phyloP scores from a whole-genome alignment of 2,888 invertebrate species.

The Nemapogon koenigi region DNA sequence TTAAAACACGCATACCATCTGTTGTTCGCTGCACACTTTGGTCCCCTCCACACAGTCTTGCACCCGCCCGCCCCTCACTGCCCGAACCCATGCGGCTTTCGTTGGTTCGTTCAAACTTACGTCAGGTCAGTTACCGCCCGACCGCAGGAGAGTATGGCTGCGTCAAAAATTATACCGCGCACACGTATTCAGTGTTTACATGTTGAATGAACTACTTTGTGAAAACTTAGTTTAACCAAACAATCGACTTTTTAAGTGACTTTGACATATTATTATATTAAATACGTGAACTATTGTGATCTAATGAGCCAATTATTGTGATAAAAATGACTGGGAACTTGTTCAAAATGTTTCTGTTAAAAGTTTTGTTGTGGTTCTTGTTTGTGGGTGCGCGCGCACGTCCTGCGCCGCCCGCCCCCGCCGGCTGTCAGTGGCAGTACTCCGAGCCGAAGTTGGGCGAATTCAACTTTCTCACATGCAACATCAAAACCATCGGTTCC shows the following conservation, averaged over 20 bases:
- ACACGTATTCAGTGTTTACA: constrained; percentile 58
- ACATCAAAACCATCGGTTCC: constrained; percentile 75
- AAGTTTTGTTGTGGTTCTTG: constrained; percentile 60
- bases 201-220: constrained; percentile 43
- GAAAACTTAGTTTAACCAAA: constrained; percentile 36
- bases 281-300: constrained; percentile 40
- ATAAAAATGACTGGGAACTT: constrained; percentile 48
- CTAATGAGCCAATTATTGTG: constrained; percentile 53
- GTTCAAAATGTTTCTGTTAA: constrained; percentile 57
- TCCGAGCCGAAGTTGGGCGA: constrained; percentile 62
- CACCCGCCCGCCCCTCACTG: constrained; percentile 23
- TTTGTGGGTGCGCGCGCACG: constrained; percentile 59
- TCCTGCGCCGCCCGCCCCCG: constrained; percentile 67
- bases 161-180: constrained; percentile 59
- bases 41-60: constrained; percentile 34
- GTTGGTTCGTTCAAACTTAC: constrained; percentile 65
- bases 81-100: constrained; percentile 53
- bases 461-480: constrained; percentile 70
- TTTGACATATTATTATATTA: constrained; percentile 33
- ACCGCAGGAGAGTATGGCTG: constrained; percentile 64
- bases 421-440: constrained; percentile 78
- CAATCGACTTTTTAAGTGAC: constrained; percentile 37
- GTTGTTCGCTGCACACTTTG: constrained; percentile 56
- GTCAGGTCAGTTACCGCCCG: constrained; percentile 67
- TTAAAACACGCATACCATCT: constrained; percentile 64